phyloP scores from a whole-genome alignment of 2,888 invertebrate species.

The Acleris sparsana region DNA sequence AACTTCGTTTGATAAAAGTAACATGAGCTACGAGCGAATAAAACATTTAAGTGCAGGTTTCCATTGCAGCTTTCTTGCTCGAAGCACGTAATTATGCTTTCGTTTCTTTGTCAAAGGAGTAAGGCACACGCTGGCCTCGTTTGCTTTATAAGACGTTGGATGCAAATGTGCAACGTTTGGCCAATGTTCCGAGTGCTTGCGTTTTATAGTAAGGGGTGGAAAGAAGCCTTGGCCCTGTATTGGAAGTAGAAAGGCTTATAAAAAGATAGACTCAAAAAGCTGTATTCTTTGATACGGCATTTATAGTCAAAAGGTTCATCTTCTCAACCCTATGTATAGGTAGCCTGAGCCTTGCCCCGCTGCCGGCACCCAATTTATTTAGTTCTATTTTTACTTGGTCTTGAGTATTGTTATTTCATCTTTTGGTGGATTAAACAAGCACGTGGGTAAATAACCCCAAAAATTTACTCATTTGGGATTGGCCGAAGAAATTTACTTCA shows the following conservation, averaged over 20 bases:
- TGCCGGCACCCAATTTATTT: no score
- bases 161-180: constrained; percentile 25
- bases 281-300: no score
- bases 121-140: constrained; percentile 34
- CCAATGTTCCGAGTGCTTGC: constrained; percentile 16
- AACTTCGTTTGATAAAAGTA: no score
- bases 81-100: constrained; percentile 33
- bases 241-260: background rate
- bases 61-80: constrained; percentile 25
- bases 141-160: constrained; percentile 28
- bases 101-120: constrained; percentile 36
- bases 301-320: no score
- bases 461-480: no score
- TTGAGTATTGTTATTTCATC: no score
- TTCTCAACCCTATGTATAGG: no score
- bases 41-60: constrained; percentile 23
- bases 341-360: no score
- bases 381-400: no score
- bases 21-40: constrained; percentile 13
- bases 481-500: no score
- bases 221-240: background rate
- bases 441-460: no score
- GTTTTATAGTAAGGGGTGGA: background rate
- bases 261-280: background rate
- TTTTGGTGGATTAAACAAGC: no score